A percentile compares a stretch with the other conserved stretches of the same genome.
Conservation (phyloP, 2,888 invertebrate species). For the Parascotia fuliginaria region DNA sequence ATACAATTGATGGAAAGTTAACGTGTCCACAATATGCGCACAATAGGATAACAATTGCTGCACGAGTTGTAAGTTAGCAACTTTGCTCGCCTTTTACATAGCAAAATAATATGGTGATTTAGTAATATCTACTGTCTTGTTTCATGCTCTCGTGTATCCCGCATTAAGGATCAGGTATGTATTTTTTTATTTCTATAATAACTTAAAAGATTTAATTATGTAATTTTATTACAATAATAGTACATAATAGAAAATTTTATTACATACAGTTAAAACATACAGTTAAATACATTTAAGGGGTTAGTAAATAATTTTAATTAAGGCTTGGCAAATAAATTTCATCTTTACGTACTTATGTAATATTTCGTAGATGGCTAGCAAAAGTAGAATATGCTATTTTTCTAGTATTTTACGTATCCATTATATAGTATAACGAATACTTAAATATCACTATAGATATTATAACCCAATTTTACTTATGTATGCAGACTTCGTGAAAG, state of each 20-base stretch:
- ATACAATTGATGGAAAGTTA: constrained; percentile 70
- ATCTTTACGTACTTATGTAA: constrained; percentile 31
- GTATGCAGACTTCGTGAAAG: constrained; percentile 33
- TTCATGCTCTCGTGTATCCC: constrained; percentile 60
- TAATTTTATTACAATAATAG: constrained; percentile 8
- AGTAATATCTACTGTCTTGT: constrained; percentile 57
- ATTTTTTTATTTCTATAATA: constrained; percentile 23
- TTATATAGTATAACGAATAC: constrained; percentile 24
- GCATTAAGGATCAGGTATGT: constrained; percentile 79
- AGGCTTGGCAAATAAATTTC: constrained; percentile 46
- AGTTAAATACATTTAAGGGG: constrained; percentile 35
- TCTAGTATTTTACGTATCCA: constrained; percentile 25
- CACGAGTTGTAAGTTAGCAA: constrained; percentile 63
- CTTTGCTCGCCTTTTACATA: constrained; percentile 23
- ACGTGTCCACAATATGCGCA: constrained; percentile 54
- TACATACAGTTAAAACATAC: constrained; percentile 25
- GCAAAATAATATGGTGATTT: constrained; percentile 21
- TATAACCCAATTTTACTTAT: constrained; percentile 33
- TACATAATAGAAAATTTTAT: constrained; percentile 20
- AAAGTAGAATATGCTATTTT: constrained; percentile 49
- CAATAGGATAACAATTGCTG: constrained; percentile 65
- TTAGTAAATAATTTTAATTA: constrained; percentile 50
- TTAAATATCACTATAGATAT: constrained; percentile 28
- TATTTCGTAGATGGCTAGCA: constrained; percentile 54
- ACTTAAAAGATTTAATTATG: constrained; percentile 15